These are phyloP conservation scores for Arion vulgaris DNA, from an alignment of 1,140 invertebrate genomes.

Conservation along the genomic window DNA sequence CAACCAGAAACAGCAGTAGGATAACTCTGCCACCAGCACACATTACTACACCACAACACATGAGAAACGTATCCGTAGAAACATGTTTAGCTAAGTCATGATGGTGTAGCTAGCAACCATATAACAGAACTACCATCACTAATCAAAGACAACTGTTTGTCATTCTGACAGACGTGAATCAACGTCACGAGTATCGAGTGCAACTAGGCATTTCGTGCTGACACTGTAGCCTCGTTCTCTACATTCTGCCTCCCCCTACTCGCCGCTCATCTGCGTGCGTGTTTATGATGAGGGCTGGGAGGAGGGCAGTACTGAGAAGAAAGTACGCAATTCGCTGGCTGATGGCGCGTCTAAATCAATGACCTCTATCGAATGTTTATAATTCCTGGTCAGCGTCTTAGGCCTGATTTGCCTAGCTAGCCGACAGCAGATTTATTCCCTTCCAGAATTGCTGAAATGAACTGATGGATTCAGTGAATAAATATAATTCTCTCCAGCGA, in stretches of 20 bases:
- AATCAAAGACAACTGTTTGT: neutral
- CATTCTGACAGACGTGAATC: neutral
- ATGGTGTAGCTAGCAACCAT: neutral
- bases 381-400: neutral
- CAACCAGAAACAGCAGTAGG: slow-evolving; percentile 17
- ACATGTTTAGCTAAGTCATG: neutral
- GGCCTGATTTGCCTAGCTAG: too few relatives aligned
- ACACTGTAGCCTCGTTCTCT: neutral
- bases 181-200: neutral
- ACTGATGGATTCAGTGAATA: too few relatives aligned
- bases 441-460: too few relatives aligned
- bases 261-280: too few relatives aligned
- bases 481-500: too few relatives aligned
- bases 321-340: neutral
- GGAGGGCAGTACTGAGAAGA: neutral
- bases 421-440: too few relatives aligned
- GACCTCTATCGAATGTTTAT: neutral
- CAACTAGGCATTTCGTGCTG: neutral
- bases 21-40: neutral
- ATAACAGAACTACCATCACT: neutral
- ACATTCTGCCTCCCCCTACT: too few relatives aligned
- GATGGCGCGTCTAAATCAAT: neutral
- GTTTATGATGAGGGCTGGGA: too few relatives aligned
- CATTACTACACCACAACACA: slow-evolving; percentile 23
- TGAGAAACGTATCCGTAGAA: neutral